Evolutionary conservation across 2,888 invertebrate genomes (phyloP).

Genomic region (Drosophila demipolita): DNA sequence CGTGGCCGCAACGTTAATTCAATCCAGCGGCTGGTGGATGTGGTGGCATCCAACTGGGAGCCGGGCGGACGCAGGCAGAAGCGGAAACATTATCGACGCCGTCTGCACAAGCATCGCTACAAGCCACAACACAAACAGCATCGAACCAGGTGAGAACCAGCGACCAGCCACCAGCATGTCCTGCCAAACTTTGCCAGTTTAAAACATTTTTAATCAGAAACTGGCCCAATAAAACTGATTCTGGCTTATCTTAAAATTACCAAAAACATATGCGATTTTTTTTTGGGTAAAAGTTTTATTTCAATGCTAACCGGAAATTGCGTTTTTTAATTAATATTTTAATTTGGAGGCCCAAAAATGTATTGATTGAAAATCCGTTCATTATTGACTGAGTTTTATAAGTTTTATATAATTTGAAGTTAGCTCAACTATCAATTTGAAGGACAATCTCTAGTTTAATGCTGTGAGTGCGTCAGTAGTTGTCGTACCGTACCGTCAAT

Average conservation of each 20-base stretch:
- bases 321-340: not conserved
- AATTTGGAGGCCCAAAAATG: not conserved
- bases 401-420: too few species aligned
- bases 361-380: not conserved
- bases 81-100: constrained; percentile 73
- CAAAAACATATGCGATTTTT: not conserved
- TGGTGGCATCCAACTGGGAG: constrained; percentile 5
- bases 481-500: too few species aligned
- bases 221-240: not conserved
- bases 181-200: constrained; percentile 3
- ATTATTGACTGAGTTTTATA: not conserved
- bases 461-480: not conserved
- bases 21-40: constrained; percentile 5
- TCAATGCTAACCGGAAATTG: not conserved
- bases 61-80: constrained; percentile 52
- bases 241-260: not conserved
- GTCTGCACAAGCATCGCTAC: constrained; percentile 71
- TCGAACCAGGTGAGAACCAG: constrained; percentile 63
- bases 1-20: constrained; percentile 29
- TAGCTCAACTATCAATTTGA: not conserved
- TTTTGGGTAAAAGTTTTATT: not conserved
- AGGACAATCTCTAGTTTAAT: not conserved
- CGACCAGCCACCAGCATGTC: not conserved
- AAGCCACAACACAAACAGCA: constrained; percentile 49
- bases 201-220: not conserved